Conservation (phyloP, 2,113 vertebrate species). For the Callithrix jacchus region DNA sequence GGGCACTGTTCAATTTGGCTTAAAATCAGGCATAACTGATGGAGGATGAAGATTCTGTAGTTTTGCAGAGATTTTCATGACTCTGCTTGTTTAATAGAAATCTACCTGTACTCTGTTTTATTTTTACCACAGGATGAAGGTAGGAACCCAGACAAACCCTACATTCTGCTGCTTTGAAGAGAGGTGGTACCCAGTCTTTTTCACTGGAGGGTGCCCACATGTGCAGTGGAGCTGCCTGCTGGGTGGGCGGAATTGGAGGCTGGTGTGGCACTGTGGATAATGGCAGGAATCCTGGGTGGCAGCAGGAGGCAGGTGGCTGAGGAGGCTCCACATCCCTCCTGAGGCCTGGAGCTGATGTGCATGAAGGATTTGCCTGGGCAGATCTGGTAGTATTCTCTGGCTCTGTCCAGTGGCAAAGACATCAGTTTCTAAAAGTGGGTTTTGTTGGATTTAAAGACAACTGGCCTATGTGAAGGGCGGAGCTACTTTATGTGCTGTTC, state of each 20-base stretch:
- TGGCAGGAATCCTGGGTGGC: not conserved
- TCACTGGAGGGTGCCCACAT: not conserved
- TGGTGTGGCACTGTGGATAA: not conserved
- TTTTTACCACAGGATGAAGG: not conserved
- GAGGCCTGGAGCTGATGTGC: accelerated
- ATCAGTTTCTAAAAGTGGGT: not conserved
- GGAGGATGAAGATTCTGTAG: not conserved
- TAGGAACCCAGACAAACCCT: not conserved
- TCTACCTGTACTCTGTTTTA: not conserved
- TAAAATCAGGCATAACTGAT: not conserved
- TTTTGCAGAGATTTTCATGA: not conserved
- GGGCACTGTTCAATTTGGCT: not conserved
- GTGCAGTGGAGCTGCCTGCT: not conserved
- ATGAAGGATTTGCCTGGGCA: not conserved
- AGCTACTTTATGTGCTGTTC: not conserved
- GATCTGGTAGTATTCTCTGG: not conserved
- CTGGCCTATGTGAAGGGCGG: not conserved
- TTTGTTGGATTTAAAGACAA: not conserved
- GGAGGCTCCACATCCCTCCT: not conserved
- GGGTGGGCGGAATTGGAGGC: not conserved
- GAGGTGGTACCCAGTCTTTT: not conserved
- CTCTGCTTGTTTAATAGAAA: not conserved
- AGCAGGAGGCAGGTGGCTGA: not conserved
- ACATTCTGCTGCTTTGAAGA: not conserved
- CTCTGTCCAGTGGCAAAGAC: not conserved